Percentiles rank a stretch among this genome's conserved stretches.
Evolutionary conservation across 2,113 vertebrate species (phyloP).

Genomic region (Lepisosteus oculatus): DNA sequence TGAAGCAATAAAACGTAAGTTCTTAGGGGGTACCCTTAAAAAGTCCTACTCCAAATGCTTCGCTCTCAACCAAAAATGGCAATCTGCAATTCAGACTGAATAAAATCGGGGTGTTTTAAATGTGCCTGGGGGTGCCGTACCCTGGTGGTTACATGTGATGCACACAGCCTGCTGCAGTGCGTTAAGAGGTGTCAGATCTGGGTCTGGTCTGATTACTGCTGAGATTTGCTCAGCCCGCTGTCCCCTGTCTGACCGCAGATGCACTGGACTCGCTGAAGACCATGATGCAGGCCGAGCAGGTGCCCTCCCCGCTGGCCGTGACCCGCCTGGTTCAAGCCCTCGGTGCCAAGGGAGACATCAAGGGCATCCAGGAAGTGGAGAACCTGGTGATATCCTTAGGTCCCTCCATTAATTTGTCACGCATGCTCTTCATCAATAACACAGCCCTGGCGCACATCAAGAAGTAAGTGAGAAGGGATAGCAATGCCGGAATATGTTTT

Average conservation of each 20-base stretch:
- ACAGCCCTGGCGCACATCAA: slow-evolving; percentile 71
- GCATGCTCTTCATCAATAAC: slow-evolving; percentile 79
- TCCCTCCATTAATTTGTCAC: slow-evolving; percentile 50
- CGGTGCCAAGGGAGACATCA: slow-evolving; percentile 62
- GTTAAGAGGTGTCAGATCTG: neutral
- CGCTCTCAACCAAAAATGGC: too few species aligned
- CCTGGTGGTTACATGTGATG: too few species aligned
- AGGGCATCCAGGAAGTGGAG: slow-evolving; percentile 66
- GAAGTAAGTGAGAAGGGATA: slow-evolving; percentile 67
- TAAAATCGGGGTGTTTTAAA: too few species aligned
- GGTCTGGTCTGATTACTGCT: neutral
- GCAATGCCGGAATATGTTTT: neutral
- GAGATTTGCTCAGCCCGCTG: neutral
- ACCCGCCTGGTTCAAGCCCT: slow-evolving; percentile 65
- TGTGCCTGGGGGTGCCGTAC: too few species aligned
- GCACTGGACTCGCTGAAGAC: slow-evolving; percentile 62
- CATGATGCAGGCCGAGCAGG: slow-evolving; percentile 50
- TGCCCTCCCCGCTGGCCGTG: slow-evolving; percentile 58
- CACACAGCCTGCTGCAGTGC: neutral
- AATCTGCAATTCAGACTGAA: too few species aligned
- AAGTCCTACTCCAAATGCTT: too few species aligned
- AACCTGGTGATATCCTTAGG: slow-evolving; percentile 46
- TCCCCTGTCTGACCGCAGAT: slow-evolving; percentile 51
- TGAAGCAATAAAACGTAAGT: too few species aligned
- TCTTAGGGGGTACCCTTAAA: too few species aligned